Conservation (phyloP, 2,797 vertebrate genomes). For the Notolabrus celidotus region DNA sequence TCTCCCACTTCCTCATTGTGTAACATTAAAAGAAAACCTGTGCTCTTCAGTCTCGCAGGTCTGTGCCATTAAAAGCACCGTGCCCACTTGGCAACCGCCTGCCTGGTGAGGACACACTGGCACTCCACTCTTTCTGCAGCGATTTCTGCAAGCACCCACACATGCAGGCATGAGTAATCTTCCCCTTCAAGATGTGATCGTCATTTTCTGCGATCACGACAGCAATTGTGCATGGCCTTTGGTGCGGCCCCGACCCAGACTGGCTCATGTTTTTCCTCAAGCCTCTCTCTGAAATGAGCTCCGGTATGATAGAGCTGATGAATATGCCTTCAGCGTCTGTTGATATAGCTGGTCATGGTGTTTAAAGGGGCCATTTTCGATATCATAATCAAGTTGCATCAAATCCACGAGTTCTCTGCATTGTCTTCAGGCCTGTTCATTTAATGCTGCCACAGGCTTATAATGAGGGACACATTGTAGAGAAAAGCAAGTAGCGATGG, state of each 20-base stretch:
- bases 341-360: constrained; percentile 59
- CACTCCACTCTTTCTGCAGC: constrained; percentile 18
- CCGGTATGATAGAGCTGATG: constrained; percentile 55
- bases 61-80: constrained; percentile 22
- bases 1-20: constrained; percentile 42
- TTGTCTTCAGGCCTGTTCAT: constrained; percentile 70
- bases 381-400: constrained; percentile 67
- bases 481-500: constrained; percentile 59
- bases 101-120: constrained; percentile 6
- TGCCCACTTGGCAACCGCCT: constrained; percentile 47
- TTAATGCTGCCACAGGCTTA: constrained; percentile 66
- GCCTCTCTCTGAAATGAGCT: constrained; percentile 49
- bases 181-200: constrained; percentile 35
- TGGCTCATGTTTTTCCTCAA: constrained; percentile 31
- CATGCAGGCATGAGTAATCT: constrained; percentile 50
- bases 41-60: constrained; percentile 34
- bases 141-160: constrained; percentile 33
- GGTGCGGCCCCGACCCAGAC: constrained; percentile 24
- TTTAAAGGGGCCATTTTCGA: constrained; percentile 58
- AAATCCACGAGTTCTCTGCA: constrained; percentile 50
- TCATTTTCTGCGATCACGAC: constrained; percentile 46
- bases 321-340: constrained; percentile 56
- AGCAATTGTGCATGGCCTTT: constrained; percentile 31
- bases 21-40: constrained; percentile 27
- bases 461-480: constrained; percentile 69